phyloP scores from a whole-genome alignment of 2,113 vertebrate genomes.

The Edolisoma coerulescens region DNA sequence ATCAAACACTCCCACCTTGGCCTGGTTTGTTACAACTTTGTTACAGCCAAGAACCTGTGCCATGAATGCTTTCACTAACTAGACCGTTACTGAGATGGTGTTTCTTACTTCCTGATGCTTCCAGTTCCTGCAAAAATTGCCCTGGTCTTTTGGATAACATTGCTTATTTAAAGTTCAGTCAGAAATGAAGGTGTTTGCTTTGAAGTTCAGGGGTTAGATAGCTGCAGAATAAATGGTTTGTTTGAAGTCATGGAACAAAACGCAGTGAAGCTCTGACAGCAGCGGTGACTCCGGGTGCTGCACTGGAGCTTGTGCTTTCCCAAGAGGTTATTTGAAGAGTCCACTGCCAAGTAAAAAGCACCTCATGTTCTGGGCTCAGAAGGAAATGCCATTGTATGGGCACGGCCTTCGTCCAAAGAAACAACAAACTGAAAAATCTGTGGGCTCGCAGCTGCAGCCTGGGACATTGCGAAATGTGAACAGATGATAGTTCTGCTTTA shows the following conservation, averaged over 20 bases:
- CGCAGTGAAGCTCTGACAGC: neutral
- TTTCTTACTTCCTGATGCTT: neutral
- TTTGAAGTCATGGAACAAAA: neutral
- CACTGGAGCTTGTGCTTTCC: neutral
- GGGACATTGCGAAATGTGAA: neutral
- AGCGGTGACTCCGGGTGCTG: rapidly evolving
- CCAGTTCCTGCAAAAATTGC: neutral
- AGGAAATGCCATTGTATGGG: neutral
- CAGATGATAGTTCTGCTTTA: neutral
- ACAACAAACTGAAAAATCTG: neutral
- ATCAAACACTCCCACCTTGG: neutral
- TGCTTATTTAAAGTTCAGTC: neutral
- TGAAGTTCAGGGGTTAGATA: neutral
- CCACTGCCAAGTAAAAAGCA: neutral
- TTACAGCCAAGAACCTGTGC: neutral
- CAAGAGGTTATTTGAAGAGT: neutral
- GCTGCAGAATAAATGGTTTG: neutral
- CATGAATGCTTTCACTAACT: neutral
- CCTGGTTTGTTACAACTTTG: neutral
- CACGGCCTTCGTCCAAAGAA: neutral
- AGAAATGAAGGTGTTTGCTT: neutral
- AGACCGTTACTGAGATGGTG: neutral
- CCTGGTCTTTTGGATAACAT: neutral
- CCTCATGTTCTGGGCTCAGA: neutral
- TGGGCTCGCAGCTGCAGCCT: neutral